Conservation (phyloP, 2,888 invertebrate species). For the Diachrysia chrysitis region DNA sequence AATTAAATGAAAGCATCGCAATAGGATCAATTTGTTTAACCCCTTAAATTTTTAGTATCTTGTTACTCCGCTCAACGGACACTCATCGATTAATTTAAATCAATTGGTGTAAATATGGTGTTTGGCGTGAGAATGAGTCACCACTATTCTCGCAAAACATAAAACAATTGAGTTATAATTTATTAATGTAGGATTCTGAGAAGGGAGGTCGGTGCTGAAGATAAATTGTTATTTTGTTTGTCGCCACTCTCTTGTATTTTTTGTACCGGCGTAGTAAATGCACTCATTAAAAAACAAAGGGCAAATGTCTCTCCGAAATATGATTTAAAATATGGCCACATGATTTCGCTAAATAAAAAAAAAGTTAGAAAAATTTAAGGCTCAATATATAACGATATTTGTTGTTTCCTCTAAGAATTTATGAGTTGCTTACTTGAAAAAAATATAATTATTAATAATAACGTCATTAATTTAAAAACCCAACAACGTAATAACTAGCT, state of each 20-base stretch:
- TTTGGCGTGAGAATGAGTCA: slow-evolving; percentile 68
- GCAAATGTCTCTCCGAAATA: neutral
- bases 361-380: neutral
- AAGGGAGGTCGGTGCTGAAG: slow-evolving; percentile 12
- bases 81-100: slow-evolving; percentile 74
- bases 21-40: slow-evolving; percentile 76
- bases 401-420: too few species aligned
- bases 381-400: too few species aligned
- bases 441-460: too few species aligned
- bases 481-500: too few species aligned
- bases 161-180: slow-evolving; percentile 36
- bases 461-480: too few species aligned
- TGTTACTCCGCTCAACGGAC: slow-evolving; percentile 61
- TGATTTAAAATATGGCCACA: too few species aligned
- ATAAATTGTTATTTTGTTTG: slow-evolving; percentile 3
- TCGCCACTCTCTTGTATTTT: neutral
- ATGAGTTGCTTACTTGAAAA: too few species aligned
- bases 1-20: slow-evolving; percentile 64
- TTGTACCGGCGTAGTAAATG: neutral
- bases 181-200: slow-evolving; percentile 23
- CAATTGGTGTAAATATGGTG: slow-evolving; percentile 67
- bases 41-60: slow-evolving; percentile 69
- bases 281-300: neutral
- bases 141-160: slow-evolving; percentile 58
- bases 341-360: too few species aligned